Percentiles rank a stretch among this genome's conserved stretches.
Evolutionary conservation across 2,113 vertebrate species (phyloP).

Genomic region (Cranoglanis bouderius): DNA sequence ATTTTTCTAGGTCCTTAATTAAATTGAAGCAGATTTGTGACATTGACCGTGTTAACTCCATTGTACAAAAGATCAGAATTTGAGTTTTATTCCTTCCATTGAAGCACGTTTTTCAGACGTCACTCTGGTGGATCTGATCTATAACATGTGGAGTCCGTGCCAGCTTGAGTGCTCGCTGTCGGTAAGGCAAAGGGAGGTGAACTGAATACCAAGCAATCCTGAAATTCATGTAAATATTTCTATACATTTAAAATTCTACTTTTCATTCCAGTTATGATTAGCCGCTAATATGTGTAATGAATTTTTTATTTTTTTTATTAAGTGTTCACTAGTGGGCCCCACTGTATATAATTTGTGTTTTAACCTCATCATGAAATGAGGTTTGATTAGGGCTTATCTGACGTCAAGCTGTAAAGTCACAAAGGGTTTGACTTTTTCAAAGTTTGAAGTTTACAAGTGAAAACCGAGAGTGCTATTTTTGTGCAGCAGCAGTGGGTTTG

Average conservation of each 20-base stretch:
- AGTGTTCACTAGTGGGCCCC: background rate
- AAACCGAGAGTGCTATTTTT: constrained; percentile 20
- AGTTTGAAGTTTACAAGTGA: background rate
- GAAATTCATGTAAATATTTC: background rate
- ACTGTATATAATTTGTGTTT: background rate
- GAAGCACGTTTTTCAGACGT: background rate
- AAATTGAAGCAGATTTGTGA: background rate
- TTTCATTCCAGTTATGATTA: background rate
- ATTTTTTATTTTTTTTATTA: no score
- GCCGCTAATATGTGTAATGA: no score
- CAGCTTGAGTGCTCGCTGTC: no score
- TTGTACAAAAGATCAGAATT: background rate
- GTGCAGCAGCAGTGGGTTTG: background rate
- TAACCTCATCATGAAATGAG: background rate
- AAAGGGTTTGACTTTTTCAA: background rate
- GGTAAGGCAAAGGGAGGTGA: background rate
- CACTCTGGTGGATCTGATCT: background rate
- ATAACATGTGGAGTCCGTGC: no score
- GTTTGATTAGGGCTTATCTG: background rate
- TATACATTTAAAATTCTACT: background rate
- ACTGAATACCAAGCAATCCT: background rate
- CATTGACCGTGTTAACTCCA: background rate
- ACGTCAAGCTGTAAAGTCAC: background rate
- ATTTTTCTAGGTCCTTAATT: background rate
- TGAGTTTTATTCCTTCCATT: background rate